Base-by-base conservation (phyloP, 2,113 vertebrate genomes). In the Engraulis encrasicolus region DNA sequence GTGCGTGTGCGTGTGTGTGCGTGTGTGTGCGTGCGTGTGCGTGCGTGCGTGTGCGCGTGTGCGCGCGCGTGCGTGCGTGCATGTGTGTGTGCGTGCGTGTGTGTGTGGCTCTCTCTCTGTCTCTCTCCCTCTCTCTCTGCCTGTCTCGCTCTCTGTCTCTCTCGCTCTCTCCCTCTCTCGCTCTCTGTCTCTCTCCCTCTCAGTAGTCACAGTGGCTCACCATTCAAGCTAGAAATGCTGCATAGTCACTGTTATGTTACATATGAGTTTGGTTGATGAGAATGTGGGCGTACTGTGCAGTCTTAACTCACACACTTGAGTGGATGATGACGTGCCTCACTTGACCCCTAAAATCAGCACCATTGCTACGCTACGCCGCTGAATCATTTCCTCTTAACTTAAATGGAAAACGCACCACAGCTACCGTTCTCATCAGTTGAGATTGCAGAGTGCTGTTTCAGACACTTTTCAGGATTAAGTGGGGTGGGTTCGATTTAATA, bases 121-220 rank as follows among this genome's bases (percentile, higher is more conserved):
- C n/a, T n/a, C n/a, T n/a, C n/a, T n/a, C n/a, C n/a, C n/a, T n/a
- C n/a, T n/a, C n/a, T n/a, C n/a, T n/a, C n/a, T n/a, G n/a, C n/a
- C n/a, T n/a, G n/a, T n/a, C n/a, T n/a, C n/a, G n/a, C n/a, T n/a
- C n/a, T n/a, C n/a, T n/a, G n/a, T n/a, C n/a, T n/a, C n/a, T n/a
- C n/a, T n/a, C n/a, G n/a, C n/a, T n/a, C n/a, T n/a, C n/a, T n/a
- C n/a, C n/a, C n/a, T n/a, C n/a, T n/a, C n/a, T n/a, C n/a, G n/a
- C n/a, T n/a, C n/a, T n/a, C n/a, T n/a, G n/a, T n/a, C n/a, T n/a
- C n/a, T n/a, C n/a, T n/a, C n/a, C n/a, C n/a, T n/a, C n/a, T n/a
- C n/a, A n/a, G 52, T 77, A 58, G 61, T 19, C n/a, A 54, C 19
- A 17, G 78, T 19, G 78, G 86, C 78, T 89, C 88, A 86, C 19